Conservation (phyloP, 2,113 vertebrate species). For the Empidonax alnorum region DNA sequence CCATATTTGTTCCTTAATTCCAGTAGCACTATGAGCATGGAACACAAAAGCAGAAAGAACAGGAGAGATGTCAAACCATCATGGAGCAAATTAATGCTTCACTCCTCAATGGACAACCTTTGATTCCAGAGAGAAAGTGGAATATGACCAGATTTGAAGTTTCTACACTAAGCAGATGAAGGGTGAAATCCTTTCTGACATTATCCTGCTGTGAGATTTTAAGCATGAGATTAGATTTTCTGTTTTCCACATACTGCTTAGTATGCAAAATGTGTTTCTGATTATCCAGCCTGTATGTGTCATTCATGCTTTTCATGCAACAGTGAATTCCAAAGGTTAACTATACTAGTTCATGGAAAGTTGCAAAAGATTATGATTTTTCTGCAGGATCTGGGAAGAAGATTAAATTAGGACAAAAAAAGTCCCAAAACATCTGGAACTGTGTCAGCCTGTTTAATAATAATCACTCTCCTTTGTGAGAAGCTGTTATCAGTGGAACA, state of each 20-base stretch:
- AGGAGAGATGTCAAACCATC: background rate
- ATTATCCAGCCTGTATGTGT: conserved; percentile 8
- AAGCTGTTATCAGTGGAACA: background rate
- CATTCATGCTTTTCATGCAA: conserved; percentile 26
- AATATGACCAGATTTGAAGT: conserved; percentile 24
- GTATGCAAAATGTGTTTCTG: background rate
- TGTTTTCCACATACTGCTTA: background rate
- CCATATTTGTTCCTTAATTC: background rate
- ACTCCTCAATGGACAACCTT: background rate
- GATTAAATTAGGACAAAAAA: background rate
- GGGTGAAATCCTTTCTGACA: conserved; percentile 37
- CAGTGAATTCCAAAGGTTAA: conserved; percentile 47
- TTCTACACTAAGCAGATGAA: conserved; percentile 1
- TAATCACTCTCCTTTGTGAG: background rate
- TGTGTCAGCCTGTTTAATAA: background rate
- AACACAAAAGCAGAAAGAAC: conserved; percentile 53
- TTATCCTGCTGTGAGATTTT: conserved; percentile 28
- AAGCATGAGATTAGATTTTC: conserved; percentile 33
- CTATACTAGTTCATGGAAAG: background rate
- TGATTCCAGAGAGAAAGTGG: background rate
- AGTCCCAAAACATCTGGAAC: background rate
- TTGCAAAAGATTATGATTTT: background rate
- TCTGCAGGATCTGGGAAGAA: background rate
- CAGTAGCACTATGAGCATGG: conserved; percentile 27
- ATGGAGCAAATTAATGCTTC: conserved; percentile 14